Conservation (phyloP, 2,888 invertebrate genomes). For the Drosophila nigritarsus region DNA sequence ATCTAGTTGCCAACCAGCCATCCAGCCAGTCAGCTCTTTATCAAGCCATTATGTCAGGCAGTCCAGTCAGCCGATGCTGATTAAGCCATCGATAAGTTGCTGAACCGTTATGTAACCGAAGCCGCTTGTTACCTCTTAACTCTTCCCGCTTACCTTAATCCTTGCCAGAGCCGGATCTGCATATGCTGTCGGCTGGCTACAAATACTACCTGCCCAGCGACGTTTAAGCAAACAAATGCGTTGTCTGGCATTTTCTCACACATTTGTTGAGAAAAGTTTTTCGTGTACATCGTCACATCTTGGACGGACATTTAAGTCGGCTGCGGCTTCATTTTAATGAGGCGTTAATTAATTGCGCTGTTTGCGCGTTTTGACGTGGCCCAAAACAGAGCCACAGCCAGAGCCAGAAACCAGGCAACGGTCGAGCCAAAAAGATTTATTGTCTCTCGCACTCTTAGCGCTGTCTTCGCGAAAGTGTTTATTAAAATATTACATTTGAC, state of each 20-base stretch:
- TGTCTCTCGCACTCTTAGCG: constrained; percentile 45
- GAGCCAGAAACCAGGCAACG: constrained; percentile 17
- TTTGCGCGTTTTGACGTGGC: constrained; percentile 76
- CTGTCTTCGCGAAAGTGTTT: constrained; percentile 77
- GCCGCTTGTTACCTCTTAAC: neutral
- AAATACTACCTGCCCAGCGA: constrained; percentile 36
- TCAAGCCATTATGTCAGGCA: constrained; percentile 75
- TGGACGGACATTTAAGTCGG: constrained; percentile 12
- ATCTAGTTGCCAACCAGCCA: constrained; percentile 6
- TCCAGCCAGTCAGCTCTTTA: constrained; percentile 61
- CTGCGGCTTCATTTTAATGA: constrained; percentile 78
- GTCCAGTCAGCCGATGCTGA: constrained; percentile 51
- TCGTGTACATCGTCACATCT: constrained; percentile 1
- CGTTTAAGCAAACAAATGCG: constrained; percentile 50
- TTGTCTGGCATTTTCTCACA: constrained; percentile 65
- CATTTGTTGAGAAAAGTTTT: constrained; percentile 53
- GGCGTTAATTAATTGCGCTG: constrained; percentile 83
- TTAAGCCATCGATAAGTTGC: constrained; percentile 74
- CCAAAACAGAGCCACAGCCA: constrained; percentile 19
- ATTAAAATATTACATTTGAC: constrained; percentile 84
- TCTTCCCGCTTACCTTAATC: neutral
- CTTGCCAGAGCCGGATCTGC: constrained; percentile 11
- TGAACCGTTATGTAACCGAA: constrained; percentile 48
- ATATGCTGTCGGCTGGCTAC: neutral
- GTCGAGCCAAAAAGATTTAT: constrained; percentile 69